Evolutionary conservation across 1,140 invertebrate species (phyloP).

Genomic region (Phocides pigmalion): DNA sequence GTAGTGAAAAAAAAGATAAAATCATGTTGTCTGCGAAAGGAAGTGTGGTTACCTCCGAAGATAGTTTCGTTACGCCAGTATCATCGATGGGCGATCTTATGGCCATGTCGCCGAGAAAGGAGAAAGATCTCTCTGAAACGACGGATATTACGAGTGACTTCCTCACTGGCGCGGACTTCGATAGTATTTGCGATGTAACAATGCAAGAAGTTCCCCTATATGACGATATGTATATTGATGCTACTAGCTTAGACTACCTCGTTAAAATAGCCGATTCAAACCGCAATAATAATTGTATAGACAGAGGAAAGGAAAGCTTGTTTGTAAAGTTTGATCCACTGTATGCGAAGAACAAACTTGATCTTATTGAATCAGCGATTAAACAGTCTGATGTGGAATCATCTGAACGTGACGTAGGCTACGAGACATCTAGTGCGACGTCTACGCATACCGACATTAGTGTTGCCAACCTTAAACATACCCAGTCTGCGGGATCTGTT

Average conservation of each 20-base stretch:
- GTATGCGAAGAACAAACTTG: slow-evolving; percentile 66
- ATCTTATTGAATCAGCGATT: slow-evolving; percentile 38
- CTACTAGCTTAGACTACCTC: slow-evolving; percentile 70
- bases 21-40: slow-evolving; percentile 53
- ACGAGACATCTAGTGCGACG: slow-evolving; percentile 71
- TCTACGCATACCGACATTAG: slow-evolving; percentile 59
- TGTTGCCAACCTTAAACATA: slow-evolving; percentile 51
- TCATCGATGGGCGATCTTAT: slow-evolving; percentile 68
- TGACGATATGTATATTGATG: slow-evolving; percentile 68
- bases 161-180: slow-evolving; percentile 65
- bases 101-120: slow-evolving; percentile 59
- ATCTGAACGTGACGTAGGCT: slow-evolving; percentile 64
- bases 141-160: slow-evolving; percentile 60
- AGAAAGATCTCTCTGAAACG: slow-evolving; percentile 42
- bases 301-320: slow-evolving; percentile 83
- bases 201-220: slow-evolving; percentile 68
- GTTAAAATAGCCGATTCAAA: slow-evolving; percentile 67
- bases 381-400: slow-evolving; percentile 50
- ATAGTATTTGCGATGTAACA: slow-evolving; percentile 71
- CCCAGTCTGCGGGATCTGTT: slow-evolving; percentile 55
- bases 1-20: slow-evolving; percentile 33
- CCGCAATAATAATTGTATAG: slow-evolving; percentile 57
- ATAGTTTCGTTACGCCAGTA: slow-evolving; percentile 63
- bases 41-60: slow-evolving; percentile 52
- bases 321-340: slow-evolving; percentile 86